Evolutionary conservation across 2,113 vertebrate species (phyloP).

Genomic region (Stigmatopora nigra): DNA sequence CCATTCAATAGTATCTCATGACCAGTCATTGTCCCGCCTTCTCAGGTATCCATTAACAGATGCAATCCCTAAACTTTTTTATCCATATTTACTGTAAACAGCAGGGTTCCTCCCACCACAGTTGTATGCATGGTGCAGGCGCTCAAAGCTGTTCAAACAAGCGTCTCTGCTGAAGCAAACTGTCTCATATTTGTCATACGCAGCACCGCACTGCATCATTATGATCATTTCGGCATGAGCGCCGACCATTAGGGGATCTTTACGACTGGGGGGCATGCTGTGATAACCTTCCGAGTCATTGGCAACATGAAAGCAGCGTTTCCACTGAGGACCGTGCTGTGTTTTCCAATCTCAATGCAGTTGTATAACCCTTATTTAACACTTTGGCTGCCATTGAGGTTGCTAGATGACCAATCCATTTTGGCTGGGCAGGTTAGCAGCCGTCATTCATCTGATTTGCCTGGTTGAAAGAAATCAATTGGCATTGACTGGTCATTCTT

Average conservation of each 20-base stretch:
- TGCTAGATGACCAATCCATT: too few relatives aligned
- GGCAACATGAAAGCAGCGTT: background rate
- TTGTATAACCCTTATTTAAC: background rate
- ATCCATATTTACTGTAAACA: conserved; percentile 1
- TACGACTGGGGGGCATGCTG: background rate
- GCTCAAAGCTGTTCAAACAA: conserved; percentile 5
- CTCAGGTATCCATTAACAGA: background rate
- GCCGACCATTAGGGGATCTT: background rate
- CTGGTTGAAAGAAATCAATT: too few relatives aligned
- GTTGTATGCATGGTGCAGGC: background rate
- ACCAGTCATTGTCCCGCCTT: background rate
- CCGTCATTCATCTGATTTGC: too few relatives aligned
- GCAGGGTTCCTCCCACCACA: background rate
- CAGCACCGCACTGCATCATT: background rate
- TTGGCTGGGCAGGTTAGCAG: too few relatives aligned
- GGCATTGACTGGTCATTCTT: too few relatives aligned
- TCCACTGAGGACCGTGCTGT: background rate
- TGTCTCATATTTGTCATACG: background rate
- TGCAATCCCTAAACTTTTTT: background rate
- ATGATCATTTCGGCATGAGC: background rate
- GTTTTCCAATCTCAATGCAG: background rate
- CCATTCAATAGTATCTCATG: background rate
- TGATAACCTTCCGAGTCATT: background rate
- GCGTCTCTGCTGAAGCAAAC: background rate
- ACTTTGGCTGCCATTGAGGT: too few relatives aligned